Evolutionary conservation across 2,113 vertebrate species (phyloP), one percentile per base, ranked within the genome.

Genomic region (Ochotona curzoniae): DNA sequence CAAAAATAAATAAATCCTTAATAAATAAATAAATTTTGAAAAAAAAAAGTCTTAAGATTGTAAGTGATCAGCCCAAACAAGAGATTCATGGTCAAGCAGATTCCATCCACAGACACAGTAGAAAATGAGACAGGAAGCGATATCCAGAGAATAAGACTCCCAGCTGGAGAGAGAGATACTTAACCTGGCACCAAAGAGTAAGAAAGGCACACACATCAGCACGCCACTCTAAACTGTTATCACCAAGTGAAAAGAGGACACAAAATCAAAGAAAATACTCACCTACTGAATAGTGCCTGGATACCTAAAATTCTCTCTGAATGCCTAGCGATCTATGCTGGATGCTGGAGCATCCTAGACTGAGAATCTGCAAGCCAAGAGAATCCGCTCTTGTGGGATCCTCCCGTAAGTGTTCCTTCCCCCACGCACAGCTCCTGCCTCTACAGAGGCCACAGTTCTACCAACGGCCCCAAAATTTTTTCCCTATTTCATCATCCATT

Each of bases 401-500:
- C 23, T 57, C 66, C 79, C 92, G 35, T 61, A 70, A 93, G 79
- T 74, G 61, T 78, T 63, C 54, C 63, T 83, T 64, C 23, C 32
- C 35, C 44, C 69, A 13, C 26, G 30, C 2, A 83, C 15, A 91
- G 35, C 28, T 90, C 61, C 63, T 83, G 47, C 7, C 74, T 64
- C 79, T 44, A 75, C 30, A 85, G 54, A 95, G 44, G 76, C 26
- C 78, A 94, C 3, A 93, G 83, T 76, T 93, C 79, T 92, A 73
- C 5, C 78, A 61, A 69, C 20, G 0, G 1, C 47, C 70, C 95
- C 83, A 80, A 88, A 83, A n/a, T 14, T n/a, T 44, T 83, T 75
- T 49, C 64, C 81, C 96, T 83, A 90, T 97, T 95, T 97, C 96
- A 94, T 95, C 89, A 96, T 21, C 30, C 28, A 90, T 54, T 96